These are phyloP conservation scores for Atherinosoma microstoma DNA, from an alignment of 2,797 vertebrate genomes.

Conservation along the genomic window DNA sequence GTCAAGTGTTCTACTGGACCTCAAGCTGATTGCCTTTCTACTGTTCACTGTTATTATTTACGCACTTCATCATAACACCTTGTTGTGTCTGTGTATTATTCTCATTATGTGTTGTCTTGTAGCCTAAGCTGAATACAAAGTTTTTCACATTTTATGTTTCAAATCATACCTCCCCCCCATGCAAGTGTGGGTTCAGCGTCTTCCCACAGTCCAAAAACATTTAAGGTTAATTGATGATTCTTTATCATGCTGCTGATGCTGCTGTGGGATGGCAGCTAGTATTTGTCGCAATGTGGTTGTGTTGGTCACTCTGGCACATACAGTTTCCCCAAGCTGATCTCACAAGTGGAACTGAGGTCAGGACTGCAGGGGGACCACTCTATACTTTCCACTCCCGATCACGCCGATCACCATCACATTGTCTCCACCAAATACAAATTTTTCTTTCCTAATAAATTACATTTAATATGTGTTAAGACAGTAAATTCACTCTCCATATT, in stretches of 20 bases:
- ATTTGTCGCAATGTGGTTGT: not conserved
- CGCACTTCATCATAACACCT: slow-evolving; percentile 58
- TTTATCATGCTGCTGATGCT: too few relatives aligned
- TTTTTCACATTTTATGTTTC: not conserved
- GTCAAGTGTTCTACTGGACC: slow-evolving; percentile 61
- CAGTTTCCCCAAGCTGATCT: not conserved
- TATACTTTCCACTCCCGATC: not conserved
- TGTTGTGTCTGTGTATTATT: not conserved
- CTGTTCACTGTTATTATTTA: slow-evolving; percentile 54
- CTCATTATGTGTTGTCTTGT: too few relatives aligned
- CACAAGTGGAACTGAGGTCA: not conserved
- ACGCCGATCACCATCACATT: not conserved
- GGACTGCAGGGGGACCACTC: not conserved
- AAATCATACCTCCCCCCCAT: not conserved
- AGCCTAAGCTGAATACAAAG: not conserved
- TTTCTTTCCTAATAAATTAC: not conserved
- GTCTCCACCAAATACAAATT: too few relatives aligned
- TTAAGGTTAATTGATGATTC: not conserved
- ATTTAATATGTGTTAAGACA: not conserved
- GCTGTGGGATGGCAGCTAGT: too few relatives aligned
- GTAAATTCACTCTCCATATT: too few relatives aligned
- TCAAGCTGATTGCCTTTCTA: slow-evolving; percentile 47
- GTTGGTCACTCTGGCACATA: not conserved
- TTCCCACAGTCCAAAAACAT: not conserved
- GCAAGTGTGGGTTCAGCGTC: not conserved